These are phyloP conservation scores for Pygoscelis antarcticus DNA, from an alignment of 2,113 vertebrate species.

Conservation along the genomic window DNA sequence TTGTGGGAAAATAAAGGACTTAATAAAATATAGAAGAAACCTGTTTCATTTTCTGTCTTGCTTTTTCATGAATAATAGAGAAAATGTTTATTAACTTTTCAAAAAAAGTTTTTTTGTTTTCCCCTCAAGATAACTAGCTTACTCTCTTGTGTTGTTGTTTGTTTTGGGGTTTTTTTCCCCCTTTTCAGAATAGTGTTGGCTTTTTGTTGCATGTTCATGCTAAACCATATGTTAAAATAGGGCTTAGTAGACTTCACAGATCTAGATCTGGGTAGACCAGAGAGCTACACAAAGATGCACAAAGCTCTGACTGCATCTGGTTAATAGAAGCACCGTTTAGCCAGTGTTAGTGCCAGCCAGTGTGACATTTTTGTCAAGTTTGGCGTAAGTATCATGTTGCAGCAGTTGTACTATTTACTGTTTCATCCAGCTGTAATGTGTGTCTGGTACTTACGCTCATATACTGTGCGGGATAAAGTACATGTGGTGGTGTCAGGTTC, in stretches of 20 bases:
- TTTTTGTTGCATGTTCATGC: neutral
- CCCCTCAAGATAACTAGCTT: neutral
- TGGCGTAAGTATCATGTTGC: neutral
- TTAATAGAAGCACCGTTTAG: neutral
- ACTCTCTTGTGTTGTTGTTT: neutral
- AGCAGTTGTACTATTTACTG: neutral
- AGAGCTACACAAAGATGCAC: neutral
- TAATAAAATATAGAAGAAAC: neutral
- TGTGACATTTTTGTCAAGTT: neutral
- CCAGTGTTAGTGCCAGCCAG: neutral
- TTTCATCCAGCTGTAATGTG: neutral
- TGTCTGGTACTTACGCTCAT: neutral
- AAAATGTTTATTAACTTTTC: neutral
- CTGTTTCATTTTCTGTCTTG: neutral
- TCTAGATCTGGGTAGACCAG: neutral
- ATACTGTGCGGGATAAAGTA: neutral
- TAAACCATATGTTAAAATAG: neutral
- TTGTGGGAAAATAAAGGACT: neutral
- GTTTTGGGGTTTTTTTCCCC: rapidly evolving
- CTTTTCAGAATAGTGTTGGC: neutral
- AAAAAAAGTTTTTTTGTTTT: neutral
- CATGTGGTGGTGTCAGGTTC: neutral
- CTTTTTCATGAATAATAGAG: neutral
- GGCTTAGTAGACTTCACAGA: neutral
- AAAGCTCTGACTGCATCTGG: neutral